phyloP scores from a whole-genome alignment of 1,140 invertebrate species.

The Ridgeia piscesae region DNA sequence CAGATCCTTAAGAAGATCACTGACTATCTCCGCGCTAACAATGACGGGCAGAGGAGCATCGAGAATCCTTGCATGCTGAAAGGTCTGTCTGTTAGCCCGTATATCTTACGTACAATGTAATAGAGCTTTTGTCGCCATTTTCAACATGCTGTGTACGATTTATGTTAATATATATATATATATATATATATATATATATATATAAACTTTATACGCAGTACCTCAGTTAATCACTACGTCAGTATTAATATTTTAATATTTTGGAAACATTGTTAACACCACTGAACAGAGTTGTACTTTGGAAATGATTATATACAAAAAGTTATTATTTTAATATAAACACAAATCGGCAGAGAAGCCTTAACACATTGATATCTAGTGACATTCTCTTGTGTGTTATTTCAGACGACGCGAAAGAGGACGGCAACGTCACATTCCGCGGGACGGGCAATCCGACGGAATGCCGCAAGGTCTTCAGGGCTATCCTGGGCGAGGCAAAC shows the following conservation, averaged over 20 bases:
- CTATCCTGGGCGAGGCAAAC: slow-evolving; percentile 31
- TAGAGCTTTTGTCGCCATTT: no score
- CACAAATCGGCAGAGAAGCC: not conserved
- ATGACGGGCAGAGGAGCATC: not conserved
- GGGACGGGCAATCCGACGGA: slow-evolving; percentile 38
- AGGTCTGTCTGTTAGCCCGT: slow-evolving; percentile 31
- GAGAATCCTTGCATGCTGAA: slow-evolving; percentile 47
- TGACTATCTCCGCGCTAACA: slow-evolving; percentile 27
- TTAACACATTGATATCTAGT: not conserved
- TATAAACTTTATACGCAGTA: no score
- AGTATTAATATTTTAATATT: no score
- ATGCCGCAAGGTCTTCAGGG: slow-evolving; percentile 42
- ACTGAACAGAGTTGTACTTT: no score
- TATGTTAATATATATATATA: no score
- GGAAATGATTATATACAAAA: no score
- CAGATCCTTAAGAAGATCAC: slow-evolving; percentile 41
- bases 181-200: no score
- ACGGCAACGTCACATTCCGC: slow-evolving; percentile 15
- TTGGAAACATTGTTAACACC: no score
- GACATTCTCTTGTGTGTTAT: not conserved
- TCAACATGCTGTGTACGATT: no score
- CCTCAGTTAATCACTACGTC: no score
- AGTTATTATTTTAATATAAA: not conserved
- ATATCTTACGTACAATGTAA: not conserved
- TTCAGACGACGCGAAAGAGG: not conserved